A percentile compares a stretch with the other conserved stretches of the same genome.
phyloP scores from a whole-genome alignment of 2,888 invertebrate species.

The Dryococelus australis region DNA sequence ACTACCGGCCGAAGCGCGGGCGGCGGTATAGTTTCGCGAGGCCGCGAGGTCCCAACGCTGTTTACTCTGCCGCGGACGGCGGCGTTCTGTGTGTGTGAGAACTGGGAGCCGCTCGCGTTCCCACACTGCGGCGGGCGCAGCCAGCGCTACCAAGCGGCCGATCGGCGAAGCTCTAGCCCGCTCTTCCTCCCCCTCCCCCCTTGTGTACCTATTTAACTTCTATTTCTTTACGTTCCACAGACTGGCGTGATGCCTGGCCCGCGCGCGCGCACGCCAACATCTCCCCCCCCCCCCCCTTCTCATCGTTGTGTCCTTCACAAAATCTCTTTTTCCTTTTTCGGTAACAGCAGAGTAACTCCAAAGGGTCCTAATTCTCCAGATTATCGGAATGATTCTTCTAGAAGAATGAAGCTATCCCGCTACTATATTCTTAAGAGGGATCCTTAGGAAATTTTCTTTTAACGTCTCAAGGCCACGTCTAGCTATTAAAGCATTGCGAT shows the following conservation, averaged over 20 bases:
- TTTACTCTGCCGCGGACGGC: constrained; percentile 25
- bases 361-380: no score
- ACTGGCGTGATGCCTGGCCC: not conserved
- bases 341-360: not conserved
- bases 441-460: no score
- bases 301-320: no score
- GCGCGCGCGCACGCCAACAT: not conserved
- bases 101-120: constrained; percentile 30
- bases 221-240: no score
- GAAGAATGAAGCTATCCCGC: no score
- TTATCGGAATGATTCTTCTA: no score
- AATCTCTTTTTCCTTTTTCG: not conserved
- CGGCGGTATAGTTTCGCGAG: no score
- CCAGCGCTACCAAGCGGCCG: not conserved
- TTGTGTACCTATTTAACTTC: no score
- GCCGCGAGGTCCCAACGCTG: not conserved
- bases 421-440: no score
- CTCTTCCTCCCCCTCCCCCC: not conserved
- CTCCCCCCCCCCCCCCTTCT: not conserved
- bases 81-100: constrained; percentile 37
- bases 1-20: no score
- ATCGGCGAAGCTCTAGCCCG: not conserved
- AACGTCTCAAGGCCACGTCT: no score
- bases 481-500: no score
- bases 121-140: constrained; percentile 28